phyloP scores from a whole-genome alignment of 2,113 vertebrate species.

The Microtus ochrogaster region DNA sequence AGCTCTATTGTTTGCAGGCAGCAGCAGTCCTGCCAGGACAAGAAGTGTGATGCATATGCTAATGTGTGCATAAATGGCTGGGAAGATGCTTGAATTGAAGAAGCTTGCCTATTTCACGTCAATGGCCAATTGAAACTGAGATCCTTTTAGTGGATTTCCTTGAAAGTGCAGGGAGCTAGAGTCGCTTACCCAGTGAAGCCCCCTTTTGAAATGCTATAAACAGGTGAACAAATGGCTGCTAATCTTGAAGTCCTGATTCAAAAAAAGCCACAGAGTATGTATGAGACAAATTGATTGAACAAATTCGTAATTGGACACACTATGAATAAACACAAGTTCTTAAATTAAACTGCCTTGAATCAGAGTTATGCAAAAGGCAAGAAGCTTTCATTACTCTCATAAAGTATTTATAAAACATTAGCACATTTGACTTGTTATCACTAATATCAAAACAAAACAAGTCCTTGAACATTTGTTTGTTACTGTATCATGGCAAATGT shows the following conservation, averaged over 20 bases:
- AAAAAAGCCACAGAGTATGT: not conserved
- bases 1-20: conserved; percentile 55
- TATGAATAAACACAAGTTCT: conserved; percentile 2
- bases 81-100: conserved; percentile 41
- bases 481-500: not conserved
- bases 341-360: conserved; percentile 45
- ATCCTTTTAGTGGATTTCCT: conserved; percentile 18
- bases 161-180: conserved; percentile 17
- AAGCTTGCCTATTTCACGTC: conserved; percentile 63
- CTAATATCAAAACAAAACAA: not conserved
- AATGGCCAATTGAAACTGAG: conserved; percentile 35
- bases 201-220: not conserved
- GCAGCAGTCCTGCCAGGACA: conserved; percentile 29
- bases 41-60: conserved; percentile 65
- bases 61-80: conserved; percentile 36
- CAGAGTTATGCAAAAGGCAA: conserved; percentile 1
- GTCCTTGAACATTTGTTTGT: not conserved
- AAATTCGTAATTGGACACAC: not conserved
- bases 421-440: not conserved
- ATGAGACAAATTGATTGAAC: not conserved
- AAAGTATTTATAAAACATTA: conserved; percentile 4
- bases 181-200: not conserved
- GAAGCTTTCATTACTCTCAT: not conserved
- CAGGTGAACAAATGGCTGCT: not conserved
- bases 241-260: conserved; percentile 41